phyloP scores from a whole-genome alignment of 2,113 vertebrate species.

The Mirza zaza region DNA sequence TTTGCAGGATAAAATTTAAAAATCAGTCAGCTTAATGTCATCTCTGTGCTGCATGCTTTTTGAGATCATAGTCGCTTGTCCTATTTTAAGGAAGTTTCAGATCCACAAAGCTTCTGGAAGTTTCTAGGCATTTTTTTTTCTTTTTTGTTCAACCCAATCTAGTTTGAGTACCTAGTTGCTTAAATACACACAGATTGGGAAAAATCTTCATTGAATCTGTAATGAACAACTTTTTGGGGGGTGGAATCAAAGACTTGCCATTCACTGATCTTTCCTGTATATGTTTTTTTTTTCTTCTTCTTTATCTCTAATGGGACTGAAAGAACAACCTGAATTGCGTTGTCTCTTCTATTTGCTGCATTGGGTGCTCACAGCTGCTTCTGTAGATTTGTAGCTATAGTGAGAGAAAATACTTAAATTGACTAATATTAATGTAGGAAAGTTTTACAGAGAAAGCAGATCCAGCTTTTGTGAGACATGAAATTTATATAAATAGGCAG shows the following conservation, averaged over 20 bases:
- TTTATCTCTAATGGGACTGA: not conserved
- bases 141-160: not conserved
- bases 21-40: conserved; percentile 55
- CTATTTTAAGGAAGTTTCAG: not conserved
- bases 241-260: not conserved
- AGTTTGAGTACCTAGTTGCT: not conserved
- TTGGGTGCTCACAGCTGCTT: not conserved
- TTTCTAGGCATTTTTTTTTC: not conserved
- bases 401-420: not conserved
- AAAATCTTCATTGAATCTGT: not conserved
- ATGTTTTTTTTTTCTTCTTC: not conserved
- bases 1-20: conserved; percentile 42
- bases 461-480: not conserved
- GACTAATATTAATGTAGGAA: not conserved
- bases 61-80: not conserved
- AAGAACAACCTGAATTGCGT: not conserved
- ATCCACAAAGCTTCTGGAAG: not conserved
- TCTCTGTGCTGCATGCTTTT: not conserved
- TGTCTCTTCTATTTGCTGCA: not conserved
- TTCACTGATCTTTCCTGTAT: not conserved
- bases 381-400: not conserved
- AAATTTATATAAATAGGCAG: not conserved
- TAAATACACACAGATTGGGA: not conserved
- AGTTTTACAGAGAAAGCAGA: not conserved
- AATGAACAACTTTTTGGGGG: not conserved